Evolutionary conservation across 2,888 invertebrate species (phyloP).

Genomic region (Camponotus fellah): DNA sequence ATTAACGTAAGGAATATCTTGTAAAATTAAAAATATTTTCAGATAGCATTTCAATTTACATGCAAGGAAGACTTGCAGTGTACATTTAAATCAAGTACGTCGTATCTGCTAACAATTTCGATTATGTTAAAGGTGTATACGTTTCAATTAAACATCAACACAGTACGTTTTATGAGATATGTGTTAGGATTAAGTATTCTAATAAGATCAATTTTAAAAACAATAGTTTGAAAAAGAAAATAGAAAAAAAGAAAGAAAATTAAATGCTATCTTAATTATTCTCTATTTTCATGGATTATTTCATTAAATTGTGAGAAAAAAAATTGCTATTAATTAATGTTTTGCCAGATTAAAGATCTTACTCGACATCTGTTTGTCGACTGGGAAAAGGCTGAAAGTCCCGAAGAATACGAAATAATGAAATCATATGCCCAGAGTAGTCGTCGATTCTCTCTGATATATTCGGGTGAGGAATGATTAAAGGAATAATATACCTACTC

Average conservation of each 20-base stretch:
- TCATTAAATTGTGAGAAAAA: neutral
- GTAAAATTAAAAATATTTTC: neutral
- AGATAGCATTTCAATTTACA: conserved; percentile 10
- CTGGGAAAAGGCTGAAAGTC: neutral
- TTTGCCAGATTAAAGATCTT: conserved; percentile 10
- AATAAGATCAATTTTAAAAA: neutral
- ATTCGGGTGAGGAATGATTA: neutral
- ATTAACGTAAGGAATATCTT: neutral
- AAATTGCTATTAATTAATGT: neutral
- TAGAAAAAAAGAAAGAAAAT: neutral
- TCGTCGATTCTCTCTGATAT: neutral
- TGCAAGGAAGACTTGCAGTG: neutral
- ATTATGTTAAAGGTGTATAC: neutral
- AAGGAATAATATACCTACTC: neutral
- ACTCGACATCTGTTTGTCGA: neutral
- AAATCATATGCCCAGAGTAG: neutral
- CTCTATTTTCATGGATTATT: neutral
- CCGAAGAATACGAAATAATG: conserved; percentile 31
- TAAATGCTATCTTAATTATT: neutral
- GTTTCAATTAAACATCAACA: neutral
- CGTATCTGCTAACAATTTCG: neutral
- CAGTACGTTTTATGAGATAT: neutral
- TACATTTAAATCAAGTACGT: neutral
- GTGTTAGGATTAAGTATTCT: neutral
- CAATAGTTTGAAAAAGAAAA: neutral